These are phyloP conservation scores for Spermophilus dauricus DNA, from an alignment of 2,113 vertebrate species.

Conservation along the genomic window DNA sequence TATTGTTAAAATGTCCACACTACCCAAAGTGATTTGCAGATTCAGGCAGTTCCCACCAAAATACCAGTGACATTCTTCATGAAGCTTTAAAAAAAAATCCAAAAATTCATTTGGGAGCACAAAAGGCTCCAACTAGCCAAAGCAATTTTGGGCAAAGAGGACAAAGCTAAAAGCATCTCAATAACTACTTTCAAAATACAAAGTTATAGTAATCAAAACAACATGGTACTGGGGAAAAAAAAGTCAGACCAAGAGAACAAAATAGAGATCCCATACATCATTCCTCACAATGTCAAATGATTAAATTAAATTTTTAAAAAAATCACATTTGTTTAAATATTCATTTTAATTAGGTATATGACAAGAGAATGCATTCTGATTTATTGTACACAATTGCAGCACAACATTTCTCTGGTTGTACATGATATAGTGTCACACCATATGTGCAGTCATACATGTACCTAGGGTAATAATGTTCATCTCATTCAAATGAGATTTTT, in stretches of 20 bases:
- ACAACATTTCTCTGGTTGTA: no score
- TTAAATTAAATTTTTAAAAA: no score
- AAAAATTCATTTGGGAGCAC: not conserved
- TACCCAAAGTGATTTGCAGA: not conserved
- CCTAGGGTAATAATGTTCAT: no score
- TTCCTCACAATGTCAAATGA: no score
- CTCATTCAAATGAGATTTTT: no score
- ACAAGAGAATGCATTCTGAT: no score
- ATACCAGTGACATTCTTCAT: not conserved
- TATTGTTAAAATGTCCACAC: not conserved
- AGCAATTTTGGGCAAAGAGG: not conserved
- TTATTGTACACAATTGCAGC: no score
- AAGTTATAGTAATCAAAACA: not conserved
- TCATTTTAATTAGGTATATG: no score
- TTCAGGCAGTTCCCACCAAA: not conserved
- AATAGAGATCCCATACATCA: not conserved
- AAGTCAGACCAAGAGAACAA: not conserved
- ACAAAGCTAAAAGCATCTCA: not conserved
- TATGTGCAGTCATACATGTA: no score
- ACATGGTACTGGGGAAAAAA: not conserved
- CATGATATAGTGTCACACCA: no score
- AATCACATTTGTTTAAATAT: no score
- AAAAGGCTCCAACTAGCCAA: not conserved
- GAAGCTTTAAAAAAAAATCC: not conserved
- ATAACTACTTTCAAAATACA: no score